Evolutionary conservation across 2,113 vertebrate genomes (phyloP).

Genomic region (Elephas maximus): DNA sequence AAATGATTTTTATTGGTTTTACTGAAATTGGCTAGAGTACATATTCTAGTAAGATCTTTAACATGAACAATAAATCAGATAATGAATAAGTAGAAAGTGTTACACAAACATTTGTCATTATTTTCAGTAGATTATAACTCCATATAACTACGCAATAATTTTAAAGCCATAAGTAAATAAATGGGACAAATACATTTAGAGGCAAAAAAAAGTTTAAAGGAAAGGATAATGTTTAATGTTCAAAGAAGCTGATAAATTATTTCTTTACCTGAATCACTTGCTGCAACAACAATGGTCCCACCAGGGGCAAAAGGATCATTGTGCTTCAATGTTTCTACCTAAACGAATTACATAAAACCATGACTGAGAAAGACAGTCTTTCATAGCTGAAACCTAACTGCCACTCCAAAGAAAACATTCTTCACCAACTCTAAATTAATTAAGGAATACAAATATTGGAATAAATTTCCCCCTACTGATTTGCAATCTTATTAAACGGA

Average conservation of each 20-base stretch:
- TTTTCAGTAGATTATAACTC: neutral
- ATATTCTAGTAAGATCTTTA: constrained; percentile 49
- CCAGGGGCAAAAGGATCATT: constrained; percentile 99
- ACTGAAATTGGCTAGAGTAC: neutral
- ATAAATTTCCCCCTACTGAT: neutral
- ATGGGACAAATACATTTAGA: neutral
- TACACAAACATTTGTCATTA: neutral
- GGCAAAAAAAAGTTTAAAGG: neutral
- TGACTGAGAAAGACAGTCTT: constrained; percentile 84
- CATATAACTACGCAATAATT: constrained; percentile 32
- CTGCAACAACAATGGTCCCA: constrained; percentile 92
- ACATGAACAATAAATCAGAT: constrained; percentile 54
- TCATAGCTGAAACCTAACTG: neutral
- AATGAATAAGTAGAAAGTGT: constrained; percentile 42
- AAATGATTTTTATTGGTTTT: constrained; percentile 41
- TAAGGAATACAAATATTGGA: constrained; percentile 33
- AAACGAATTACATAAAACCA: constrained; percentile 80
- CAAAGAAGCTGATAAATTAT: constrained; percentile 18
- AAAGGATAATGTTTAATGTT: constrained; percentile 24
- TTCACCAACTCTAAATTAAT: constrained; percentile 50
- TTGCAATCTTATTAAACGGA: constrained; percentile 37
- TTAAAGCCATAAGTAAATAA: constrained; percentile 54
- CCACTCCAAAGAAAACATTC: constrained; percentile 7
- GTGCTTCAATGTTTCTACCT: constrained; percentile 91
- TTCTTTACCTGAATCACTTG: constrained; percentile 93